A percentile compares a stretch with the other conserved stretches of the same genome.
Evolutionary conservation across 2,797 vertebrate species (phyloP).

Genomic region (Psittacula derbiana): DNA sequence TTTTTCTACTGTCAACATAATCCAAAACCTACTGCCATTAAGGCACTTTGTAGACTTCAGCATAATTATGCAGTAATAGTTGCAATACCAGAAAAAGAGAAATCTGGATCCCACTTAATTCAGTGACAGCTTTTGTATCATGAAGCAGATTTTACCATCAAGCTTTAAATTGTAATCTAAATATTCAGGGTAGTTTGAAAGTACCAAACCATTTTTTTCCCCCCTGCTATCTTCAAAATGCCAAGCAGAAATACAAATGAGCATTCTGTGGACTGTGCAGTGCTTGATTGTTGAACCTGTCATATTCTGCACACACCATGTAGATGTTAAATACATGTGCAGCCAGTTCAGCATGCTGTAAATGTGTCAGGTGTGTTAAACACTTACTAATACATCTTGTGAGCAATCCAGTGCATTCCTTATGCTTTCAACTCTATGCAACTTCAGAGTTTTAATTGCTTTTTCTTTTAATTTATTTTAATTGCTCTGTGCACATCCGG

Average conservation of each 20-base stretch:
- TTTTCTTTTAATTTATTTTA: slow-evolving; percentile 31
- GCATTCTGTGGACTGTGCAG: neutral
- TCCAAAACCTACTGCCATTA: neutral
- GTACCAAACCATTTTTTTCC: accelerated
- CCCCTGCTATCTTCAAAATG: neutral
- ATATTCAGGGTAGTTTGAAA: neutral
- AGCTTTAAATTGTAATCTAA: neutral
- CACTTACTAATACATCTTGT: neutral
- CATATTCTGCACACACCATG: neutral
- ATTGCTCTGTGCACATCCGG: neutral
- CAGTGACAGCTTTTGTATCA: neutral
- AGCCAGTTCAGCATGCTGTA: neutral
- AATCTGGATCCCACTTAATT: neutral
- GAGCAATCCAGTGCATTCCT: neutral
- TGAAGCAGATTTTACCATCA: neutral
- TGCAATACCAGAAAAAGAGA: neutral
- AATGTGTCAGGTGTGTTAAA: neutral
- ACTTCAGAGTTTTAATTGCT: neutral
- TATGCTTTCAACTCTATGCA: neutral
- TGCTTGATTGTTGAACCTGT: neutral
- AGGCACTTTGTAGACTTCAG: neutral
- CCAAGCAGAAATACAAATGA: neutral
- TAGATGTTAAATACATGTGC: neutral
- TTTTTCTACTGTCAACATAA: neutral
- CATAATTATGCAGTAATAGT: neutral